Evolutionary conservation across 1,140 invertebrate genomes (phyloP), one percentile per base, ranked within the genome.

Genomic region (Eumeta japonica): DNA sequence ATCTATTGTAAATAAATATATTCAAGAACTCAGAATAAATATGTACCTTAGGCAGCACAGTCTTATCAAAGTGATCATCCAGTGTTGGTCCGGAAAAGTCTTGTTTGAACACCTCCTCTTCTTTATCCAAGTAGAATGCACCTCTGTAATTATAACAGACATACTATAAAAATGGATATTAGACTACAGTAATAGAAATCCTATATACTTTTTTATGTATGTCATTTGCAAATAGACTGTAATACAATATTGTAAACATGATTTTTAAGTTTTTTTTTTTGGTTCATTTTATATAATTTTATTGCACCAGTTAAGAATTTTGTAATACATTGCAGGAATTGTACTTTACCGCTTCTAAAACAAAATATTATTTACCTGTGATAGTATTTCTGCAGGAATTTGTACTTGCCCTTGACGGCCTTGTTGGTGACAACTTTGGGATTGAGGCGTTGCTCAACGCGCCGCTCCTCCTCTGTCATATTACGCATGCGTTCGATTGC

Each of bases 61-160:
- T 96, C 73, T 99, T 99, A 62, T 99, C 94, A 74, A 99, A 99
- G 62, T 98, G 94, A 84, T 99, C 97, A 57, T 99, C 97, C 41
- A 99, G 71, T 0, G 97, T 99, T 1, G 97, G 90, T 47, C 91
- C 89, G 5, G 96, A 93, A 66, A 97, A 98, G 64, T 99, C 95
- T 61, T 96, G 81, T 63, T 94, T 96, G 46, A 88, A 89, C 10
- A 98, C 85, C 16, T 89, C 86, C 43, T 98, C 91, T 46, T 99
- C 96, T 55, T 89, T 84, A 58, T 98, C 92, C 79, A 99, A 79
- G 67, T 93, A 99, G 81, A 99, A 99, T 1, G 92, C 95, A 73
- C 97, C 97, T 54, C 97, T 76, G 62, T 28, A 62, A 60, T 17
- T n/a, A n/a, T n/a, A 54, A 35, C 11, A 45, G 30, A 43, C 28